Percentiles rank a stretch among this genome's conserved stretches.
phyloP scores from a whole-genome alignment of 2,888 invertebrate genomes.

The Drosophila formosana region DNA sequence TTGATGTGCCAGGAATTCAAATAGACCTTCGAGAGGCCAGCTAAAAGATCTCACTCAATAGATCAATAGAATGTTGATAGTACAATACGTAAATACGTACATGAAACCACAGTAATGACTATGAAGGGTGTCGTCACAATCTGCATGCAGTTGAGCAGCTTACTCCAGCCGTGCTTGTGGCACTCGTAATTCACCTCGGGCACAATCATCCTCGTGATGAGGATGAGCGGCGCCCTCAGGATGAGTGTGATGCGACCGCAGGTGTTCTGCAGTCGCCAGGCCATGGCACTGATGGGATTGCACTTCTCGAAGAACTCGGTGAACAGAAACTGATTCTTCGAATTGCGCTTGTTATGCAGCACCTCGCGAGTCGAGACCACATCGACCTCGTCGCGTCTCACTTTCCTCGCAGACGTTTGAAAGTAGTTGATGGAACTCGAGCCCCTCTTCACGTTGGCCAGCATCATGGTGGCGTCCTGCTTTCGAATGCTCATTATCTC shows the following conservation, averaged over 20 bases:
- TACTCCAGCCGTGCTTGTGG: constrained; percentile 78
- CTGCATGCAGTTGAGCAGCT: constrained; percentile 74
- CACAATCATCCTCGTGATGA: constrained; percentile 45
- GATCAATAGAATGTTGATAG: neutral
- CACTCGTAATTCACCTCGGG: constrained; percentile 70
- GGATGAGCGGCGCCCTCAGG: constrained; percentile 50
- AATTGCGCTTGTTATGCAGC: constrained; percentile 23
- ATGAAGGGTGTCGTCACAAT: constrained; percentile 59
- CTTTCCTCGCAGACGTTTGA: neutral
- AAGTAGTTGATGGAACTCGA: neutral
- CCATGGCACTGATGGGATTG: constrained; percentile 51
- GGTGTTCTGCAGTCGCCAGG: constrained; percentile 49
- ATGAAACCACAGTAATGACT: constrained; percentile 20
- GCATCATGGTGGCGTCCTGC: neutral
- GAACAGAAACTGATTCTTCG: constrained; percentile 39
- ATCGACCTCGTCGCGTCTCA: constrained; percentile 9
- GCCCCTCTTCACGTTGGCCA: neutral
- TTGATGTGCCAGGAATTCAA: constrained; percentile 14
- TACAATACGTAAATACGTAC: constrained; percentile 42
- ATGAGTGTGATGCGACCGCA: constrained; percentile 23
- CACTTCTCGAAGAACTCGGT: constrained; percentile 55
- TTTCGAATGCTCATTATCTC: constrained; percentile 29
- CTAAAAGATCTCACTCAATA: constrained; percentile 9
- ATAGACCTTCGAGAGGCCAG: constrained; percentile 12
- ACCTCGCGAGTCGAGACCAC: constrained; percentile 6